Base-by-base conservation (phyloP, 2,113 vertebrate species). In the Nestor notabilis region DNA sequence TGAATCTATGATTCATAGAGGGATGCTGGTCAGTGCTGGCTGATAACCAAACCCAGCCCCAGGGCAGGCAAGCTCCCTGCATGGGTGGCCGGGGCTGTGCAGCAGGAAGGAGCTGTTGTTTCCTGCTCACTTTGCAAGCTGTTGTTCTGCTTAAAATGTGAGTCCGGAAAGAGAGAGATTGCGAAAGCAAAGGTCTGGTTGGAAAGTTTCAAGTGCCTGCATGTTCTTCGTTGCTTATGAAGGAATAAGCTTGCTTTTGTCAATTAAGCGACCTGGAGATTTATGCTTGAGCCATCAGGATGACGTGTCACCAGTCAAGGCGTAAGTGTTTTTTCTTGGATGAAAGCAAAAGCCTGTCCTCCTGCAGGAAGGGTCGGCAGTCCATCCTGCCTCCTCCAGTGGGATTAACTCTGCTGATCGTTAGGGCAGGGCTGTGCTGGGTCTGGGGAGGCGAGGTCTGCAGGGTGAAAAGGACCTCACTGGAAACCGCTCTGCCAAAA, bases 51-150 rank as follows among this genome's bases (percentile, higher is more conserved):
- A 25, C 8, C 75, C 81, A 58, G 56, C 74, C 94, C 47, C 25
- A 10, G 70, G 83, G 44, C 68, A 61, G 41, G 13, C 79, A 15
- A 31, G 43, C 58, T 94, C 93, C 77, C 28, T 6, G 18, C 0
- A 0, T 5, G 4, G 44, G 58, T 50, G 66, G 71, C 76, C 12
- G 2, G 56, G 53, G 65, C 85, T 78, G 53, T 8, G 58, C 33
- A 64, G 55, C 87, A 87, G 94, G 88, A 92, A 96, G 83, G 78
- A 91, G 79, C 61, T 87, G 60, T 7, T 91, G 58, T 81, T 96
- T 97, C 97, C 91, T 92, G 58, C 37, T 71, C 1, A 2, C 39
- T 65, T 39, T 71, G 69, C 41, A 63, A 13, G 20, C 25, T 72
- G 69, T 14, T 69, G 64, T 71, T 81, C 53, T 43, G 61, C 43